phyloP scores from a whole-genome alignment of 2,888 invertebrate genomes.

The Branchellion lobata region DNA sequence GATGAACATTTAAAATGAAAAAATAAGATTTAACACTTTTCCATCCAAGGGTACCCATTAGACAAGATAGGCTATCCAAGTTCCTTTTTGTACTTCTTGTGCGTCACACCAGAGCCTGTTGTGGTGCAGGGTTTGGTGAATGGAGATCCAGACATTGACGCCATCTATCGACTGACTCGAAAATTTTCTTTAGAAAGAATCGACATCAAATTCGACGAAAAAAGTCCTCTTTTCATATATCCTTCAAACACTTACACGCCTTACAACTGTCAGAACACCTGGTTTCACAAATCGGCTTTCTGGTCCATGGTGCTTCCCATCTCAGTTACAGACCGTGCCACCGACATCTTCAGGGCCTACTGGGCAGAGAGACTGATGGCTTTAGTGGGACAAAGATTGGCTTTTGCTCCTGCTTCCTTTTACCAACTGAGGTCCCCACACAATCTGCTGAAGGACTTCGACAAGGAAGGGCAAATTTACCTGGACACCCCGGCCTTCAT shows the following conservation, averaged over 20 bases:
- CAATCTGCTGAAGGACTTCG: conserved; percentile 52
- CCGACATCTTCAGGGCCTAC: conserved; percentile 56
- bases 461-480: conserved; percentile 53
- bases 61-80: conserved; percentile 53
- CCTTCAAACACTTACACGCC: conserved; percentile 54
- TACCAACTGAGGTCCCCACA: conserved; percentile 53
- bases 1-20: too few species aligned
- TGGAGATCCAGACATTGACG: conserved; percentile 57
- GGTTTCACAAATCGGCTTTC: conserved; percentile 54
- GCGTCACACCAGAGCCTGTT: conserved; percentile 49
- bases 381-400: conserved; percentile 53
- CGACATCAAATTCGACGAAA: conserved; percentile 53
- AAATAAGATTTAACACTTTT: too few species aligned
- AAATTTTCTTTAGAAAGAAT: conserved; percentile 45
- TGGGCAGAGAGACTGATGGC: conserved; percentile 55
- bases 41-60: conserved; percentile 51
- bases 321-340: conserved; percentile 52
- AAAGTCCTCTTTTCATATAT: conserved; percentile 54
- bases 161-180: conserved; percentile 55
- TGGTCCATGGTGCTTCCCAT: conserved; percentile 55
- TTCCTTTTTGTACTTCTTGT: conserved; percentile 45
- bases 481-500: conserved; percentile 50
- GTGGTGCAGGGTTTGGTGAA: conserved; percentile 56
- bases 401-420: conserved; percentile 53
- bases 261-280: conserved; percentile 56